Conservation (phyloP, 1,140 invertebrate genomes). For the Drosophila kikkawai region DNA sequence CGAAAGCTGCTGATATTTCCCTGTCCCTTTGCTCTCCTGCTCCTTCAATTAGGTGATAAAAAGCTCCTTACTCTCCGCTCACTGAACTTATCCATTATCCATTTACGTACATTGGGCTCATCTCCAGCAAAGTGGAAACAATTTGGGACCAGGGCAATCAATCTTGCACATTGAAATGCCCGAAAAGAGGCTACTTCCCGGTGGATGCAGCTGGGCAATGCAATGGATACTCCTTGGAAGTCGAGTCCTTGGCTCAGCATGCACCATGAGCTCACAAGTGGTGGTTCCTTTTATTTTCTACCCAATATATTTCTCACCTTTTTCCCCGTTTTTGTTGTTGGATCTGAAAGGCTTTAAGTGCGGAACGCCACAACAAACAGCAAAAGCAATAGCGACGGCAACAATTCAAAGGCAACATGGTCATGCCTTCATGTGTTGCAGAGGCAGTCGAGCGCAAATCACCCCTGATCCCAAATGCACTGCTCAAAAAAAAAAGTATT, state of each 20-base stretch:
- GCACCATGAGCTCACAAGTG: constrained; percentile 62
- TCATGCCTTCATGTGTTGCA: constrained; percentile 60
- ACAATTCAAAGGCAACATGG: constrained; percentile 49
- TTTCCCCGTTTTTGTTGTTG: constrained; percentile 33
- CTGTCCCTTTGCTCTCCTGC: neutral
- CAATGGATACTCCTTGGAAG: constrained; percentile 35
- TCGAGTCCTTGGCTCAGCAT: constrained; percentile 36
- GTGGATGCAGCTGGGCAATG: constrained; percentile 31
- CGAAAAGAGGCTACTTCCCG: constrained; percentile 36
- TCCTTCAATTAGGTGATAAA: constrained; percentile 6
- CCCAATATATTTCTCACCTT: constrained; percentile 47
- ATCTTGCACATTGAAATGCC: constrained; percentile 43
- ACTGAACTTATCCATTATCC: constrained; percentile 9
- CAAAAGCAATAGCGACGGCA: constrained; percentile 50
- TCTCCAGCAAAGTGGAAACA: constrained; percentile 43
- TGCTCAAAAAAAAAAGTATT: neutral
- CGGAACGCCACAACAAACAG: constrained; percentile 67
- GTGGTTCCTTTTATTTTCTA: constrained; percentile 36
- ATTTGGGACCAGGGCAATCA: constrained; percentile 54
- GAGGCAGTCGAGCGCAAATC: constrained; percentile 63
- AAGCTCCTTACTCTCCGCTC: neutral
- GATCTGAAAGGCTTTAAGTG: constrained; percentile 73
- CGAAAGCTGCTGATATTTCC: neutral
- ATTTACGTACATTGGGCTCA: constrained; percentile 30
- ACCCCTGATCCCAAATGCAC: constrained; percentile 35